Percentiles rank a stretch among this genome's conserved stretches.
phyloP scores from a whole-genome alignment of 2,797 vertebrate species.

The Petrocephalus schoutedeni region DNA sequence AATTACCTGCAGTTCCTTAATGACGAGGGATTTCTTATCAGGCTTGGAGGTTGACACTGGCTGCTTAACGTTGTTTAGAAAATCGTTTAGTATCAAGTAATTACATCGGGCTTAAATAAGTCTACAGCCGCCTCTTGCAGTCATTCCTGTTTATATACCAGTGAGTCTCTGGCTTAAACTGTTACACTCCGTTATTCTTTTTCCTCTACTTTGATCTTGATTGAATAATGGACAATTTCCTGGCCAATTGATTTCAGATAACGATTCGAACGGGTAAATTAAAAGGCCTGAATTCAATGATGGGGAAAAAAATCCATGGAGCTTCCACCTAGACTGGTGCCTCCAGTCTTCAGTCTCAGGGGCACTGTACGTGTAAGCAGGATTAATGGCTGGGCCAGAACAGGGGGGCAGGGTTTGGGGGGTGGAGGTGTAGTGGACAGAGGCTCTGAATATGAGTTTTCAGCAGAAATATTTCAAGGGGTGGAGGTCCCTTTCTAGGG shows the following conservation, averaged over 20 bases:
- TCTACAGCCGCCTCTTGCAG: background rate
- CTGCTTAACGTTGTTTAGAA: constrained; percentile 4
- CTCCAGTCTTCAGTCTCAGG: background rate
- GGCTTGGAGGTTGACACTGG: background rate
- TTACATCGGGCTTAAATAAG: background rate
- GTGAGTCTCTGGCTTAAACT: background rate
- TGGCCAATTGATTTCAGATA: constrained; percentile 20
- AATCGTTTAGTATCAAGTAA: constrained; percentile 14
- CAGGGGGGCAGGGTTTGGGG: too few relatives aligned
- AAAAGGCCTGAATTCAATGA: background rate
- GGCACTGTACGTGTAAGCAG: background rate
- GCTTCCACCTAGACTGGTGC: background rate
- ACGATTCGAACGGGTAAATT: constrained; percentile 4
- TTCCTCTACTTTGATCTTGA: background rate
- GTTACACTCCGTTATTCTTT: background rate
- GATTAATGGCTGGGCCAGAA: background rate
- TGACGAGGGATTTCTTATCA: background rate
- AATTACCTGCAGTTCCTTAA: background rate
- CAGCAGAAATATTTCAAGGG: background rate
- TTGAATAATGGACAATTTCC: constrained; percentile 20
- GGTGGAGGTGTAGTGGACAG: background rate
- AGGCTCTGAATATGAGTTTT: background rate
- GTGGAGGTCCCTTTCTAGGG: background rate
- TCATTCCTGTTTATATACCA: constrained; percentile 14
- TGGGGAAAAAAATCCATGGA: constrained; percentile 17